Base-by-base conservation (phyloP, 2,888 invertebrate species). In the Acleris laterana region DNA sequence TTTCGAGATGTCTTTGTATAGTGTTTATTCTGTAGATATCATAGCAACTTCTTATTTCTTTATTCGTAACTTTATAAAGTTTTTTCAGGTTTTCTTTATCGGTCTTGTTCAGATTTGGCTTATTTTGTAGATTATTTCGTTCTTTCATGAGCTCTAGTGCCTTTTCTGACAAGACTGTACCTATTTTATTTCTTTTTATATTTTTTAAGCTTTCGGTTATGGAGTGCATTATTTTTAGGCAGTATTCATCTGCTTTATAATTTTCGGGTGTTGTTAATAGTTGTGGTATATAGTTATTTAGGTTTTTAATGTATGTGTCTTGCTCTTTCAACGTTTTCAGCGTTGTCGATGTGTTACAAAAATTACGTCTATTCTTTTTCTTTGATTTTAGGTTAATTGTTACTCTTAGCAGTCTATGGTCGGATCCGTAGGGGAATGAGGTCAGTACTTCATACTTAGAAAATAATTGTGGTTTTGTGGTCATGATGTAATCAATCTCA, bases 101-200 rank as follows among this genome's bases (percentile, higher is more conserved):
- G 5, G 19, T 57, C 60, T 56, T 63, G 32, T 46, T 63, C 42
- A 68, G 51, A 22, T 67, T 68, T 7, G 58, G 13, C 46, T 69
- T 72, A 25, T 69, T 69, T 71, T 70, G 71, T 63, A 70, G 51
- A 51, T 57, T 16, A 19, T 25, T 69, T 62, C 69, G 63, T 71
- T 71, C 57, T 49, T 64, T 69, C 68, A 72, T 71, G 32, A 70
- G 68, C 6, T 70, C 42, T 49, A 70, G 56, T 16, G 64, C 68
- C 51, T 62, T 62, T 4, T n/a, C 56, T 2, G 69, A 70, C 22
- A 70, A n/a, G 17, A 70, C 69, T 46, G 28, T 67, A 59, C 68
- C 65, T 22, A 56, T 63, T 32, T 59, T 59, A 67, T 63, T 70
- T 62, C 25, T 16, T 63, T 68, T 68, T 25, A 59, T 63, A 44